Percentiles rank a stretch among this genome's conserved stretches.
phyloP scores from a whole-genome alignment of 1,140 invertebrate genomes.

The Orius insidiosus region DNA sequence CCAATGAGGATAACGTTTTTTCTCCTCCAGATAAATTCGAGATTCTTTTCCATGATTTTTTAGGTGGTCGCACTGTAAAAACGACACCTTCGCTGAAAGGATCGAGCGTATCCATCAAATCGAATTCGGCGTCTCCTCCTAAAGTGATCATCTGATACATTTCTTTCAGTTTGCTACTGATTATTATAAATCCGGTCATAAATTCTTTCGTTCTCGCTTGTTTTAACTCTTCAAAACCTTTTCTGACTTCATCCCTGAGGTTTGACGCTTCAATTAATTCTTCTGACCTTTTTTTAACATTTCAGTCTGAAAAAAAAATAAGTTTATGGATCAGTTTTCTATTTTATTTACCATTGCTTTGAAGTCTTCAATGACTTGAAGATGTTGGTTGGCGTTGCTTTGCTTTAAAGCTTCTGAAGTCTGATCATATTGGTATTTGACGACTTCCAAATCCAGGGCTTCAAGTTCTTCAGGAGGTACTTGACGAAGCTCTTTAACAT shows the following conservation, averaged over 20 bases:
- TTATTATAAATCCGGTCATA: conserved; percentile 73
- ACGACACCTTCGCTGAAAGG: conserved; percentile 91
- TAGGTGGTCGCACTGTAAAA: conserved; percentile 92
- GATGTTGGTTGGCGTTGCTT: too few relatives aligned
- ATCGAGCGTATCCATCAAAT: conserved; percentile 86
- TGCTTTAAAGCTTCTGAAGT: too few relatives aligned
- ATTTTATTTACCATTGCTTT: conserved; percentile 30
- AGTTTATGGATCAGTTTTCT: neutral
- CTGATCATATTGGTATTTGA: conserved; percentile 32
- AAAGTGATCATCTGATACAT: conserved; percentile 98
- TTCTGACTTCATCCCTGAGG: conserved; percentile 56
- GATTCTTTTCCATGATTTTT: conserved; percentile 98
- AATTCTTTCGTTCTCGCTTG: conserved; percentile 66
- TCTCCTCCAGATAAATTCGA: conserved; percentile 97
- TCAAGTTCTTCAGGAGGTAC: conserved; percentile 50
- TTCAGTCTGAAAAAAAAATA: neutral
- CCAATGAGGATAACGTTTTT: conserved; percentile 86
- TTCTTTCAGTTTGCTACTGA: conserved; percentile 81
- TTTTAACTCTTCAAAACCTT: conserved; percentile 50
- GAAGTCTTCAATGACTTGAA: conserved; percentile 33
- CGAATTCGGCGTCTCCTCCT: conserved; percentile 92
- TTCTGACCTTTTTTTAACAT: conserved; percentile 40
- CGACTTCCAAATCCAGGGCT: conserved; percentile 42
- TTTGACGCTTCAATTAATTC: conserved; percentile 71
- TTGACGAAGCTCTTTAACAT: conserved; percentile 1